Evolutionary conservation across 2,797 vertebrate genomes (phyloP).

Genomic region (Lemur catta): DNA sequence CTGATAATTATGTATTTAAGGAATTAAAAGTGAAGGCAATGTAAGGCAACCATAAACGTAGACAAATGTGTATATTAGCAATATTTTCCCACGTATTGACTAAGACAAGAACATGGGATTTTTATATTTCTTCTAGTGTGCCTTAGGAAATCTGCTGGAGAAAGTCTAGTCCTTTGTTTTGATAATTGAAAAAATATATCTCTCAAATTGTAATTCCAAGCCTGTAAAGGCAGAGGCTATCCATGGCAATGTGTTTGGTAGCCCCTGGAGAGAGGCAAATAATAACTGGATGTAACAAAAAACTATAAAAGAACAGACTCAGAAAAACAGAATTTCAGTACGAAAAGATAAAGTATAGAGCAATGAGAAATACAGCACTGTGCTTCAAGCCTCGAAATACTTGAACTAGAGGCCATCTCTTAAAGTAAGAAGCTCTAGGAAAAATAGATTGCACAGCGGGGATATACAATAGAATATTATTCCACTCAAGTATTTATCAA

Average conservation of each 20-base stretch:
- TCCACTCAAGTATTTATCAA: not conserved
- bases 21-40: constrained; percentile 47
- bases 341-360: not conserved
- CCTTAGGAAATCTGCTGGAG: constrained; percentile 43
- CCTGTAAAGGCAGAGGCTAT: not conserved
- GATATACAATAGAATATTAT: not conserved
- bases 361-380: not conserved
- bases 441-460: not conserved
- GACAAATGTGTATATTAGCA: not conserved
- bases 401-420: not conserved
- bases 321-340: not conserved
- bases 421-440: not conserved
- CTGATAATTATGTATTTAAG: constrained; percentile 17
- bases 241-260: not conserved
- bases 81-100: not conserved
- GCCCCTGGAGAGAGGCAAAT: not conserved
- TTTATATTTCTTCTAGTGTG: constrained; percentile 40
- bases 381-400: not conserved
- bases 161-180: not conserved
- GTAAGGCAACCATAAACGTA: not conserved
- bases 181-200: not conserved
- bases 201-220: not conserved
- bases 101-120: not conserved
- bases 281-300: not conserved
- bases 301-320: not conserved